These are phyloP conservation scores for Geodia barretti DNA, from an alignment of 37 sponge, comb jelly and placozoan genomes.

Conservation along the genomic window DNA sequence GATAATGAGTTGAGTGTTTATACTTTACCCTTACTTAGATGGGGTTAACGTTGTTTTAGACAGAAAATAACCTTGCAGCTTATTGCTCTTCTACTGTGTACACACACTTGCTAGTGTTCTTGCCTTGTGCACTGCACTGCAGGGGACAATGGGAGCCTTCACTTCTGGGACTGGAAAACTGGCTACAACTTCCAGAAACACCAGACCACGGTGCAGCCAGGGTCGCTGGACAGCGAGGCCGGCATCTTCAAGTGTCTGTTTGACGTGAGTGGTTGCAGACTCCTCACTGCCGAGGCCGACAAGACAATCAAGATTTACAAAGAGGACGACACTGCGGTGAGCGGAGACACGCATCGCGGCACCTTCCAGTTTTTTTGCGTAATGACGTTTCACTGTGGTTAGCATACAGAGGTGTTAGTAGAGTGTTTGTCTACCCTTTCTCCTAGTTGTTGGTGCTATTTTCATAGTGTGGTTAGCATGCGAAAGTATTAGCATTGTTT, in stretches of 20 bases:
- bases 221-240: constrained; percentile 97
- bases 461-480: too few relatives aligned
- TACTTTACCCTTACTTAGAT: too few relatives aligned
- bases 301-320: constrained; percentile 98
- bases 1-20: too few relatives aligned
- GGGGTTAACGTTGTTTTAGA: too few relatives aligned
- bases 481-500: too few relatives aligned
- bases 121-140: background rate
- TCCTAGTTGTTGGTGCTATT: too few relatives aligned
- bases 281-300: constrained; percentile 94
- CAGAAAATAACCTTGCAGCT: too few relatives aligned
- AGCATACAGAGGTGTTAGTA: too few relatives aligned
- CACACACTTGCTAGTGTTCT: background rate
- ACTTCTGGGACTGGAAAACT: constrained; percentile 99
- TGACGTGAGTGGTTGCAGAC: constrained; percentile 93
- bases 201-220: constrained; percentile 92
- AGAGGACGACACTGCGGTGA: constrained; percentile 96
- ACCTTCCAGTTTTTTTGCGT: background rate
- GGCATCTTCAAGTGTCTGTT: constrained; percentile 88
- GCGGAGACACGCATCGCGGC: constrained; percentile 8
- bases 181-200: constrained; percentile 97
- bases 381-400: too few relatives aligned
- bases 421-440: too few relatives aligned
- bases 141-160: constrained; percentile 96
- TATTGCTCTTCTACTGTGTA: too few relatives aligned